Conservation (phyloP, 2,797 vertebrate genomes). For the Enteromius viviparus region DNA sequence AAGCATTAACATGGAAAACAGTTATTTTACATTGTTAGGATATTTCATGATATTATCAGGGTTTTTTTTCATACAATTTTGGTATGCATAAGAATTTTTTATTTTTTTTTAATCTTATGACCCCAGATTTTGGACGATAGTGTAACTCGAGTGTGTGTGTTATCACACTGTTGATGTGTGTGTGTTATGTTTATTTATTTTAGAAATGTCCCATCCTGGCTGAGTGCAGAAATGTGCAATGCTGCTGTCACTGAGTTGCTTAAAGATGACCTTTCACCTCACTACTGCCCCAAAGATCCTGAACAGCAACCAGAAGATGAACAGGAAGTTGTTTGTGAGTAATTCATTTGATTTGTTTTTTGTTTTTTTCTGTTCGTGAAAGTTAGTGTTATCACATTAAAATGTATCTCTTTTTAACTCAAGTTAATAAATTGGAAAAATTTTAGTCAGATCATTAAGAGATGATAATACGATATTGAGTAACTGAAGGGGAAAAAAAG, state of each 20-base stretch:
- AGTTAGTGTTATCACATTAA: neutral
- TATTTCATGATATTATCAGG: neutral
- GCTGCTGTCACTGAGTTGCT: conserved; percentile 80
- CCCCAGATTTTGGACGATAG: neutral
- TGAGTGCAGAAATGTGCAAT: conserved; percentile 79
- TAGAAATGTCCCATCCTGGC: conserved; percentile 71
- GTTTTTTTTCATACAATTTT: neutral
- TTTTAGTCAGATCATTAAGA: too few species aligned
- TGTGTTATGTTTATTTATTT: neutral
- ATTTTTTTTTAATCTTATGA: neutral
- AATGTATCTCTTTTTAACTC: too few species aligned
- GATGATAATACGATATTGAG: too few species aligned
- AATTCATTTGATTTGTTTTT: neutral
- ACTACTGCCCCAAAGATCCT: conserved; percentile 72
- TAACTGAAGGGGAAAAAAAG: too few species aligned
- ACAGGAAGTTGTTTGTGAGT: conserved; percentile 63
- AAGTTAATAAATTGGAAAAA: too few species aligned
- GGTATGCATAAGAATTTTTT: too few species aligned
- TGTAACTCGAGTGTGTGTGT: neutral
- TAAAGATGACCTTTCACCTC: conserved; percentile 80
- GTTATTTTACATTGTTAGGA: neutral
- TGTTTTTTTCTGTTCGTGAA: neutral
- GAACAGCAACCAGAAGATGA: conserved; percentile 69
- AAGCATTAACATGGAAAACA: neutral
- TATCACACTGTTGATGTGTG: neutral